Percentiles rank a stretch among this genome's conserved stretches.
phyloP scores from a whole-genome alignment of 1,140 invertebrate genomes.

The Battus philenor region DNA sequence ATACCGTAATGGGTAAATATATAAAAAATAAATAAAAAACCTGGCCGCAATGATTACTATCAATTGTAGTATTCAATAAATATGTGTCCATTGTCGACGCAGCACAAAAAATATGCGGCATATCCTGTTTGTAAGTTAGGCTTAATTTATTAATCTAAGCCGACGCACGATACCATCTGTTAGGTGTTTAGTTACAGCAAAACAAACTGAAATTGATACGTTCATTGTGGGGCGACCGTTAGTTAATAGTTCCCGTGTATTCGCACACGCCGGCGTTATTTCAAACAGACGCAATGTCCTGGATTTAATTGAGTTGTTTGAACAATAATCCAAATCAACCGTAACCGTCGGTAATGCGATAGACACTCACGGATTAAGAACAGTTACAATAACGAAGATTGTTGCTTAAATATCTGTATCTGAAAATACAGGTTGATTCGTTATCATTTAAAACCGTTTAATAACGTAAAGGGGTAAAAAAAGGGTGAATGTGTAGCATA shows the following conservation, averaged over 20 bases:
- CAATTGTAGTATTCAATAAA: conserved; percentile 13
- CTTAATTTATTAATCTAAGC: conserved; percentile 9
- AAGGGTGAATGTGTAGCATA: no score
- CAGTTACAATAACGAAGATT: no score
- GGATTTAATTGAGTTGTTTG: conserved; percentile 32
- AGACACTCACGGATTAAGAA: not conserved
- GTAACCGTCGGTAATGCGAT: conserved; percentile 10
- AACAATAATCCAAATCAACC: conserved; percentile 14
- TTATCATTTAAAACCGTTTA: no score
- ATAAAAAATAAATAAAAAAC: conserved; percentile 5
- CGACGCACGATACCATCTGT: conserved; percentile 21
- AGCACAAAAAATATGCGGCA: conserved; percentile 7
- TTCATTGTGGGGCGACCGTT: conserved; percentile 49
- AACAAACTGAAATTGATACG: conserved; percentile 42
- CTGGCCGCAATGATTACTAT: not conserved
- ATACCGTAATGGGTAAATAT: no score
- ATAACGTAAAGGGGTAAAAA: no score
- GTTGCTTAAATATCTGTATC: no score
- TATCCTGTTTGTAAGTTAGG: conserved; percentile 7
- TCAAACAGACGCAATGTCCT: conserved; percentile 47
- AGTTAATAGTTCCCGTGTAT: conserved; percentile 51
- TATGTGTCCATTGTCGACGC: not conserved
- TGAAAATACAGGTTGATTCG: no score
- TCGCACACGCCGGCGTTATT: conserved; percentile 49
- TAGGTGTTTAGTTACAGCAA: conserved; percentile 26